Evolutionary conservation across 2,797 vertebrate species (phyloP), one percentile per base, ranked within the genome.

Genomic region (Melanogrammus aeglefinus): DNA sequence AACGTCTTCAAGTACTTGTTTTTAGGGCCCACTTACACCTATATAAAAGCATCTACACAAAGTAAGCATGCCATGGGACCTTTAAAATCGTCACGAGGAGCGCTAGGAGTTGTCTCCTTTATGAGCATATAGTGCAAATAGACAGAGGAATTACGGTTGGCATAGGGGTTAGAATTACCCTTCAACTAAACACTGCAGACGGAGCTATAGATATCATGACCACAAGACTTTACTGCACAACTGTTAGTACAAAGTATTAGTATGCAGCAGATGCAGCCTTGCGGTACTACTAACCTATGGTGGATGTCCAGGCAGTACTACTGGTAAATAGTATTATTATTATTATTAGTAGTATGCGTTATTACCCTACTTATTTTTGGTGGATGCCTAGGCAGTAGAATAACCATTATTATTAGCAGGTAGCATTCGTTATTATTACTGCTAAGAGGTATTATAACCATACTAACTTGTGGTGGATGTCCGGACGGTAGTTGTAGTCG

Each of bases 401-500:
- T 98, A 99, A 85, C 97, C 78, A 96, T 90, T n/a, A 24, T 7
- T n/a, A 9, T 66, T 24, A 24, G 21, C 24, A 21, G 35, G 21
- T 35, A 18, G 7, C 18, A 73, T 73, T 38, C n/a, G 71, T 21
- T 73, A 38, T n/a, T 63, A 63, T 24, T 21, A 57, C 12, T 57
- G 18, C 0, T 10, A 72, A 13, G 29, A 21, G 16, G 18, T 16
- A 72, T 35, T 7, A 38, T 29, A 29, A 21, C n/a, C 24, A 9
- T 21, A 66, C 89, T 89, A 76, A 96, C 95, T 92, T 94, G 83
- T 97, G 95, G 13, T 91, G 89, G 0, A 93, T 83, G 51, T 99
- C 96, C 0, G 97, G 95, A 0, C 98, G 93, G 75, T 98, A 99
- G 87, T 88, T 96, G 85, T 98, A 99, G 84, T 99, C 97, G 78